Base-by-base conservation (phyloP, 37 sponge, comb jelly and placozoan genomes). In the Bolinopsis microptera region DNA sequence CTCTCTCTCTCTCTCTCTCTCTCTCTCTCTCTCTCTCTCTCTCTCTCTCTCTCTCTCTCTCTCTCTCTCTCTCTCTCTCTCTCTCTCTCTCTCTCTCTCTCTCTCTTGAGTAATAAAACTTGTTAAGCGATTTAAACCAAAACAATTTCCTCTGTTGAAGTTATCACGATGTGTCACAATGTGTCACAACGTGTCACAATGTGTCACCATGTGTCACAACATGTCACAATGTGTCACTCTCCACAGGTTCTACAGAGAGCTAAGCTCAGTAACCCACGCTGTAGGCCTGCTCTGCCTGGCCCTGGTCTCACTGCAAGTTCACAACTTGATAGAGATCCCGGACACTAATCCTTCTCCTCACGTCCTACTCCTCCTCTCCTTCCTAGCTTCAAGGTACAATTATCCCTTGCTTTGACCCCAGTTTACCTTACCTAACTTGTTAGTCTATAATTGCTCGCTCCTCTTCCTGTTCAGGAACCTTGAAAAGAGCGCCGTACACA, bases 241-340 rank as follows among this genome's bases (percentile, higher is more conserved):
- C 75, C 75, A 72, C 26, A 39, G 34, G 18, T 16, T 0, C 0
- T 86, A 86, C 90, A 13, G 90, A 3, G 90, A 86, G 61, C 32
- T 86, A 28, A 86, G 90, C 26, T 86, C 90, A 41, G 61, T 86
- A 28, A 24, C 38, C 26, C 90, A 86, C 26, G 90, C 90, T 39
- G 26, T 86, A 18, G 90, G 90, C 0, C 27, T 86, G 26, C 34
- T 86, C 13, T 86, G 38, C 28, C 61, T 86, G 0, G 90, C 90
- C 31, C 90, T 86, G 30, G 13, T 41, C 30, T 39, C 90, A 5
- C 90, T 86, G 0, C 61, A 86, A 38, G 21, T 86, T 36, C 90
- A 86, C 61, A 38, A 41, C 35, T 9, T 86, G 26, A 26, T 86
- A 16, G 28, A 40, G 1, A 35, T 86, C 0, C 61, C 90, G 2